Conservation (phyloP, 2,888 invertebrate species). For the Nephrotoma guestfalica region DNA sequence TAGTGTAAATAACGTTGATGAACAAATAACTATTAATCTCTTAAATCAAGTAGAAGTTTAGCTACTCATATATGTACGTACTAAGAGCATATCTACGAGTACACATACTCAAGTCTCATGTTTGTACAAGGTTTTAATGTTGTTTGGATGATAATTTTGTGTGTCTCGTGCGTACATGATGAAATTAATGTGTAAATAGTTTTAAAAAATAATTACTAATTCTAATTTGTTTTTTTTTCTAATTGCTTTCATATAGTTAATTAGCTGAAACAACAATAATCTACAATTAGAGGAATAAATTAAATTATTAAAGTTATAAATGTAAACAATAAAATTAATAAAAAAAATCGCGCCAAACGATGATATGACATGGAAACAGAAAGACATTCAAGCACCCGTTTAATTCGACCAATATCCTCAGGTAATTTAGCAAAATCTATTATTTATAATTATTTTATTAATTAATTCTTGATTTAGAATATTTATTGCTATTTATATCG, state of each 20-base stretch:
- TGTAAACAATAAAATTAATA: not conserved
- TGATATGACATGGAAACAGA: slow-evolving; percentile 3
- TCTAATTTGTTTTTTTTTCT: not conserved
- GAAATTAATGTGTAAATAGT: not conserved
- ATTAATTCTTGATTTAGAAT: no score
- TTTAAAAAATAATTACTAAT: not conserved
- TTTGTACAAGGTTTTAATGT: no score
- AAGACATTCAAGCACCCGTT: not conserved
- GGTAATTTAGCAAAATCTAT: not conserved
- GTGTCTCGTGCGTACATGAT: not conserved
- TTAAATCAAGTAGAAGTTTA: no score
- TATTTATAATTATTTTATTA: not conserved
- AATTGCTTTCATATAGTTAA: not conserved
- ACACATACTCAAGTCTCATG: no score
- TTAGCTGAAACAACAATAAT: not conserved
- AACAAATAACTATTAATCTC: no score
- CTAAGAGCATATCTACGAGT: no score
- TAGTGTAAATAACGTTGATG: no score
- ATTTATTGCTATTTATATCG: no score
- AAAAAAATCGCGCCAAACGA: not conserved
- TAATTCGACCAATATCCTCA: not conserved
- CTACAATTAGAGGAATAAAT: not conserved
- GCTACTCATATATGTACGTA: no score
- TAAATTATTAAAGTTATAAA: not conserved
- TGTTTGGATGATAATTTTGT: no score